A percentile compares a stretch with the other conserved stretches of the same genome.
These are phyloP conservation scores for Paramormyrops kingsleyae DNA, from an alignment of 2,113 vertebrate species.

Conservation along the genomic window DNA sequence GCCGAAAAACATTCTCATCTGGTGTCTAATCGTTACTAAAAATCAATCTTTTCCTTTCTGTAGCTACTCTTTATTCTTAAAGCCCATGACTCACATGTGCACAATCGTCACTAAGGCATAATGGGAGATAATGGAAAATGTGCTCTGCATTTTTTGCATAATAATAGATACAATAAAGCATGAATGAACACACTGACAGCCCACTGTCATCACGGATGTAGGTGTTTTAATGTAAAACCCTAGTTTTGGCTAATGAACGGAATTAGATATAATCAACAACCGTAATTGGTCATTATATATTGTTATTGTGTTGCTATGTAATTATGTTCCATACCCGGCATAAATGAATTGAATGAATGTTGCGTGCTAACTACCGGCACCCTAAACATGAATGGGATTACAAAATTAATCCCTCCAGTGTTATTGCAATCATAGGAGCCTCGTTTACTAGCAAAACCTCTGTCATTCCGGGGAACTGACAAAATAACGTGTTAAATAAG, in stretches of 20 bases:
- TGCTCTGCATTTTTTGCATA: neutral
- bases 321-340: slow-evolving; percentile 8
- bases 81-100: neutral
- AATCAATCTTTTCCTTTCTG: neutral
- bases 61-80: neutral
- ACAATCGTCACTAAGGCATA: neutral
- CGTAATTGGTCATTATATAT: slow-evolving; percentile 7
- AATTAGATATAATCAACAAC: slow-evolving; percentile 4
- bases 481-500: neutral
- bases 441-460: neutral
- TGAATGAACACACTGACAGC: slow-evolving; percentile 1
- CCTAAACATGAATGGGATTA: slow-evolving; percentile 13
- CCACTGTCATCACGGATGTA: neutral
- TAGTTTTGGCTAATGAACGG: neutral
- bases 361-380: neutral
- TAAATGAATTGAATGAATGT: slow-evolving; percentile 14
- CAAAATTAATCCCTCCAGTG: slow-evolving; percentile 6
- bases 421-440: neutral
- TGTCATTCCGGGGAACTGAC: neutral
- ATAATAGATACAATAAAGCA: neutral
- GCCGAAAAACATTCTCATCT: neutral
- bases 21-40: neutral
- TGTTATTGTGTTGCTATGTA: slow-evolving; percentile 14
- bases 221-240: neutral
- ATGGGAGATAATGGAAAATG: neutral